Evolutionary conservation across 2,888 invertebrate genomes (phyloP), one percentile per base, ranked within the genome.

Genomic region (Drosophila greeni): DNA sequence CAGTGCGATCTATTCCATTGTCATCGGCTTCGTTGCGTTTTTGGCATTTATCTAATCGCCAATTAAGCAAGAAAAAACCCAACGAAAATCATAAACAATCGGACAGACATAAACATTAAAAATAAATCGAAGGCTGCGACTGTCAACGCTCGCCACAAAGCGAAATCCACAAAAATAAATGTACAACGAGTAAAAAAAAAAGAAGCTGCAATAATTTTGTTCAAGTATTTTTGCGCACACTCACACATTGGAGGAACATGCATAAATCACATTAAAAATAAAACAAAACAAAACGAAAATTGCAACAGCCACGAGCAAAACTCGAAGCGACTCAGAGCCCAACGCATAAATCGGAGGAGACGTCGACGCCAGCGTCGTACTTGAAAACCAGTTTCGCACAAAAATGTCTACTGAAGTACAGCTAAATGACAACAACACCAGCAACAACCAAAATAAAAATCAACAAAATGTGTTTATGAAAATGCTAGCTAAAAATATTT

Each of bases 21-120:
- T 78, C 65, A 76, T 55, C 79, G 75, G 65, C 70, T 51, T 66
- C 49, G 24, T 36, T 60, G 62, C 55, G 48, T 57, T 37, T 37
- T 65, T 75, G 75, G 53, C 36, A 64, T 70, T 81, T 81, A 78
- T 78, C 78, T 78, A 81, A 83, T 81, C 82, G 76, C 64, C 84
- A 83, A 83, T 79, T 83, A 81, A 83, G 83, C 69, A 75, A 39
- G 65, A 59, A 60, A 70, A 57, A 51, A 48, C 53, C 45, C 42
- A 66, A 70, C 62, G 48, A 75, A 76, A 70, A 71, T 72, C 84
- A 84, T 84, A 84, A 84, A 84, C 84, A 84, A 82, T 80, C 84
- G 73, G 83, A 75, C 72, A 76, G 67, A 82, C 81, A 81, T 75
- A 82, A 84, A 76, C 85, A 84, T 80, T 82, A 79, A 82, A 81